These are phyloP conservation scores for Bombus ignitus DNA, from an alignment of 1,140 invertebrate species.

Conservation along the genomic window DNA sequence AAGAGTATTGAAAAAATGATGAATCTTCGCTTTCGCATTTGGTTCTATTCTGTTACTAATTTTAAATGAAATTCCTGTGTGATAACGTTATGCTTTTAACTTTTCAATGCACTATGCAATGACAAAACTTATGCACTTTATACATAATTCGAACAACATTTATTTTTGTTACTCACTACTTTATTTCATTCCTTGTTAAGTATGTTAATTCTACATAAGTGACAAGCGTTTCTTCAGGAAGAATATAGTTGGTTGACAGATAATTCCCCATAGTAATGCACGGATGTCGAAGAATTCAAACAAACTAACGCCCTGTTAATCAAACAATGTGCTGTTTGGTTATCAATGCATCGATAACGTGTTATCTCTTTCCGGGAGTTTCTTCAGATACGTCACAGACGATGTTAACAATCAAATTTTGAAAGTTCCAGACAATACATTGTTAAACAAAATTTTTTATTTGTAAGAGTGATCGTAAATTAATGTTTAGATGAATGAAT, in stretches of 20 bases:
- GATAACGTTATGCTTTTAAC: neutral
- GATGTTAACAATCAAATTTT: neutral
- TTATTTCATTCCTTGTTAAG: conserved; percentile 84
- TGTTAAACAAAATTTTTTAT: too few species aligned
- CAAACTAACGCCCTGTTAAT: neutral
- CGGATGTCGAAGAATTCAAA: neutral
- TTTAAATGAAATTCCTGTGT: neutral
- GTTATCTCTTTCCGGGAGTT: conserved; percentile 1
- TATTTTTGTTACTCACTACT: conserved; percentile 80
- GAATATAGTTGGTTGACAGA: conserved; percentile 59
- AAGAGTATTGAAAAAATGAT: neutral
- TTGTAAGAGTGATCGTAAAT: too few species aligned
- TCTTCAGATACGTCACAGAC: neutral
- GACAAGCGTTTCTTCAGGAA: conserved; percentile 83
- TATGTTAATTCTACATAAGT: conserved; percentile 84
- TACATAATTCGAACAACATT: neutral
- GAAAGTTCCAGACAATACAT: too few species aligned
- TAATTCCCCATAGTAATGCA: conserved; percentile 61
- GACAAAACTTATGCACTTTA: neutral
- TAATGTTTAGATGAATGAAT: too few species aligned
- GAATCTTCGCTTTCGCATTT: neutral
- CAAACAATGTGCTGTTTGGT: neutral
- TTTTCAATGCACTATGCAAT: neutral
- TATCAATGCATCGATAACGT: conserved; percentile 20
- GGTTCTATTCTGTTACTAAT: too few species aligned